Evolutionary conservation across 2,888 invertebrate genomes (phyloP).

Genomic region (Plebejus argus): DNA sequence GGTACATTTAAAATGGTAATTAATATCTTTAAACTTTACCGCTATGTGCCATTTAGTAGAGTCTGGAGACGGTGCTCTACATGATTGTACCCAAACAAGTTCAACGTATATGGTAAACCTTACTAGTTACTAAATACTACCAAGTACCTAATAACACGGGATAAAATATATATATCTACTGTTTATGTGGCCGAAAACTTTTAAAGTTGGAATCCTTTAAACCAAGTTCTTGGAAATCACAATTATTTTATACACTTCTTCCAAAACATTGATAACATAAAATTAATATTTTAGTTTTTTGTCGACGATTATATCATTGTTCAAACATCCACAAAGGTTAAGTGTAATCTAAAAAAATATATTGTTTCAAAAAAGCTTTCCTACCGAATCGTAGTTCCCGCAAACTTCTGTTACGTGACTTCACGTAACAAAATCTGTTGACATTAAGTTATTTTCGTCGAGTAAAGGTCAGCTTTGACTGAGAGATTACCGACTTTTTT

Average conservation of each 20-base stretch:
- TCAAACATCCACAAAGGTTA: too few relatives aligned
- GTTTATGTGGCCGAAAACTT: too few relatives aligned
- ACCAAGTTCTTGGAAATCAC: too few relatives aligned
- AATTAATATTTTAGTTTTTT: neutral
- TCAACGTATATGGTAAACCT: too few relatives aligned
- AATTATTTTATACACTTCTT: too few relatives aligned
- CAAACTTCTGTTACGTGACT: neutral
- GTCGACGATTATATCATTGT: neutral
- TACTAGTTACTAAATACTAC: too few relatives aligned
- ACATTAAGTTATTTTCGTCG: slow-evolving; percentile 1
- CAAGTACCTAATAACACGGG: too few relatives aligned
- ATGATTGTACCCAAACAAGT: too few relatives aligned
- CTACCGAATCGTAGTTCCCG: neutral
- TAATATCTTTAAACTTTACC: slow-evolving; percentile 8
- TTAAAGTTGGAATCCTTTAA: too few relatives aligned
- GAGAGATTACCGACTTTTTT: neutral
- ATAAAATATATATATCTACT: too few relatives aligned
- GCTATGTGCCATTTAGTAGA: neutral
- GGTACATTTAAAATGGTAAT: neutral
- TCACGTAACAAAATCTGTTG: slow-evolving; percentile 12
- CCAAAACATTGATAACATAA: too few relatives aligned
- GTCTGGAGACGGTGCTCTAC: neutral
- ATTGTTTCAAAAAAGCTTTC: neutral
- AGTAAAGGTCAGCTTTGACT: neutral
- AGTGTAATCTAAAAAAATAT: neutral